phyloP scores from a whole-genome alignment of 2,888 invertebrate genomes.

The Ligdia adustata region DNA sequence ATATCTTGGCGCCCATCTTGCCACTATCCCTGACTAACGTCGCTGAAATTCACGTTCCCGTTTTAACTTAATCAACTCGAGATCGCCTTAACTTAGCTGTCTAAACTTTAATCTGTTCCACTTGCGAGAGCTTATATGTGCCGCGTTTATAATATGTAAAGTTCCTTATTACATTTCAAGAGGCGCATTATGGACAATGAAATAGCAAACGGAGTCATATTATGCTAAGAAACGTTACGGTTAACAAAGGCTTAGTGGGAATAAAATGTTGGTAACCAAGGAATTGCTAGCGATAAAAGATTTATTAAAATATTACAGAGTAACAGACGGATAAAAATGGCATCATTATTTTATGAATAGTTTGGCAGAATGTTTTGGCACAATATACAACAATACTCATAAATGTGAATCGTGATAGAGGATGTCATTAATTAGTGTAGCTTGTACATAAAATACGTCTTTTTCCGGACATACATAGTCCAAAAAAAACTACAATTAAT shows the following conservation, averaged over 20 bases:
- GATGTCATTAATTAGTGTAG: constrained; percentile 24
- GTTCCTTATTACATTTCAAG: constrained; percentile 12
- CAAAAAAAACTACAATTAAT: background rate
- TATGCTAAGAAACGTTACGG: constrained; percentile 6
- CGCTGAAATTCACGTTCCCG: constrained; percentile 41
- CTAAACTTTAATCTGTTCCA: constrained; percentile 5
- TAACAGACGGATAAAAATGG: constrained; percentile 45
- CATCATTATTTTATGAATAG: constrained; percentile 45
- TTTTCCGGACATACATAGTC: constrained; percentile 4
- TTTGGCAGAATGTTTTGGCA: constrained; percentile 46
- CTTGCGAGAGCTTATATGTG: background rate
- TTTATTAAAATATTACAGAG: constrained; percentile 37
- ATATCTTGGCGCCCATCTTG: constrained; percentile 59
- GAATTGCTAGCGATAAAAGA: constrained; percentile 26
- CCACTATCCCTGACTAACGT: constrained; percentile 48
- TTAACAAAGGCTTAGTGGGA: constrained; percentile 25
- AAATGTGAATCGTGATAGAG: constrained; percentile 28
- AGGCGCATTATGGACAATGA: constrained; percentile 14
- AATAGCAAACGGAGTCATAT: constrained; percentile 11
- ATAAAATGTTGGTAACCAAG: constrained; percentile 26
- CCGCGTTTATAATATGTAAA: constrained; percentile 5
- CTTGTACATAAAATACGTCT: background rate
- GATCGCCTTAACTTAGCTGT: constrained; percentile 8
- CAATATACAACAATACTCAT: constrained; percentile 38
- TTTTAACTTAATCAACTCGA: constrained; percentile 39